Evolutionary conservation across 2,113 vertebrate genomes (phyloP), one percentile per base, ranked within the genome.

Genomic region (Amazona vittata): DNA sequence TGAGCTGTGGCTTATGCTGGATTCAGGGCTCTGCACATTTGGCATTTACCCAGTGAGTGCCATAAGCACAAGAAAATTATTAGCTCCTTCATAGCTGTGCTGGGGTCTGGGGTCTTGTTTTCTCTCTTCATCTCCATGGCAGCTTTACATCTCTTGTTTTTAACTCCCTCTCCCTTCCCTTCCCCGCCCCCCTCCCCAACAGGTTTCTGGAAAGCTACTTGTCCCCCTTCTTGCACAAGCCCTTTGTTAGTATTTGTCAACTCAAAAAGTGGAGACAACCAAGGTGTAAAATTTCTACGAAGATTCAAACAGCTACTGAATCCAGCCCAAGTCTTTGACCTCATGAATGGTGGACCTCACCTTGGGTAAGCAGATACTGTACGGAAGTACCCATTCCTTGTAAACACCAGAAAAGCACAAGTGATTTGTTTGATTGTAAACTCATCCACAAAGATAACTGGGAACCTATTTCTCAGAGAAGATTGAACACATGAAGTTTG

Each of bases 161-260:
- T 13, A 26, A 26, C 9, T 91, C n/a, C 18, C 12, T 44, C 35
- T 63, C 18, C 17, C n/a, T 65, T 75, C 37, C 12, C 16, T 63
- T 90, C 12, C 11, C 22, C 22, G 37, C 6, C 47, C 12, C 17
- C 47, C 20, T 89, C 50, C 19, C 16, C 0, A 3, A n/a, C 69
- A 99, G 99, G 99, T 33, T 99, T 99, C 97, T 99, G 99, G 99
- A 99, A 99, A 97, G 99, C 99, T 28, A 99, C 99, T 6, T 99
- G 99, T 81, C 99, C 99, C 2, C 99, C 99, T 0, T 99, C 99
- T 82, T 99, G 99, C 96, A 99, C 99, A 60, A 99, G 99, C 79
- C 99, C 99, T 14, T 97, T 99, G 89, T 94, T 99, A 94, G 99
- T 99, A 47, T 99, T 99, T 14, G 99, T 99, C 74, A 99, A 99